Evolutionary conservation across 1,140 invertebrate genomes (phyloP).

Genomic region (Sinonovacula constricta): DNA sequence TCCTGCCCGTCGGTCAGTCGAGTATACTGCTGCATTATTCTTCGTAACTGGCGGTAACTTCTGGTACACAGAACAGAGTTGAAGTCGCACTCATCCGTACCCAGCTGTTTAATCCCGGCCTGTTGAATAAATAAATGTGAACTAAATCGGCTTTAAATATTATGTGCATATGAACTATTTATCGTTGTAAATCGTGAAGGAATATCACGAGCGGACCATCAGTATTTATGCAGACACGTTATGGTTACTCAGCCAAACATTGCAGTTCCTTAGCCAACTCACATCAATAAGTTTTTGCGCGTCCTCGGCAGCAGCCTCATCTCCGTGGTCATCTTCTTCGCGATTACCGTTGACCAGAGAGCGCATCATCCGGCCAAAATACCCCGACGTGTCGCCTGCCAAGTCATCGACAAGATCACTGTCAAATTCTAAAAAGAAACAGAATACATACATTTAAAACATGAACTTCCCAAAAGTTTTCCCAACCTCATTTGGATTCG

Average conservation of each 20-base stretch:
- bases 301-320: conserved; percentile 57
- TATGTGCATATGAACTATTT: too few relatives aligned
- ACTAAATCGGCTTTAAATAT: too few relatives aligned
- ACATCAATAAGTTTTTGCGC: conserved; percentile 67
- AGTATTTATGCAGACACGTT: too few relatives aligned
- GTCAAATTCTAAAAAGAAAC: conserved; percentile 52
- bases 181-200: too few relatives aligned
- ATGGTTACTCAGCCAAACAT: too few relatives aligned
- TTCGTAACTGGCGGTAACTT: conserved; percentile 83
- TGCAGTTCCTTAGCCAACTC: too few relatives aligned
- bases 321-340: conserved; percentile 41
- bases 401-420: conserved; percentile 61
- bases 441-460: too few relatives aligned
- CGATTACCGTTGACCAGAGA: conserved; percentile 56
- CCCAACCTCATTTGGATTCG: too few relatives aligned
- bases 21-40: conserved; percentile 85
- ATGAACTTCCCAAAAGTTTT: too few relatives aligned
- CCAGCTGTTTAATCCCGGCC: conserved; percentile 81
- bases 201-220: too few relatives aligned
- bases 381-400: conserved; percentile 61
- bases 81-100: conserved; percentile 87
- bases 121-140: too few relatives aligned
- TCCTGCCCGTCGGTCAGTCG: conserved; percentile 65
- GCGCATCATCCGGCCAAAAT: conserved; percentile 62
- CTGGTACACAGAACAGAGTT: conserved; percentile 85